These are phyloP conservation scores for Silurus meridionalis DNA, from an alignment of 2,113 vertebrate species.

Conservation along the genomic window DNA sequence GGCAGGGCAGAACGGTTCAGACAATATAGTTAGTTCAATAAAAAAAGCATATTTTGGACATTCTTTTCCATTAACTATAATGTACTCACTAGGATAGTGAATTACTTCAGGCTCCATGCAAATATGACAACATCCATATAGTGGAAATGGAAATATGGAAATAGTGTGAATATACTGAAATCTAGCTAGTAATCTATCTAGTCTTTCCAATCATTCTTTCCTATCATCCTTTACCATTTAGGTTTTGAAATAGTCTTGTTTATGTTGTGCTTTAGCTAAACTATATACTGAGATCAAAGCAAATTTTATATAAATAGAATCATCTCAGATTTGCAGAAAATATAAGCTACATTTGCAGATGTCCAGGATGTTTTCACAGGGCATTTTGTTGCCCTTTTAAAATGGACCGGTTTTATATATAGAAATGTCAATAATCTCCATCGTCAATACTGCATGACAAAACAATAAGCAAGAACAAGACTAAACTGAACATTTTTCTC, in stretches of 20 bases:
- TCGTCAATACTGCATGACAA: too few relatives aligned
- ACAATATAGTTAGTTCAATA: not conserved
- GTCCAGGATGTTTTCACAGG: too few relatives aligned
- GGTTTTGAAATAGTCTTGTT: too few relatives aligned
- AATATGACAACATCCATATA: not conserved
- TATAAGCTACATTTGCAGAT: too few relatives aligned
- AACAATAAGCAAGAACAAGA: not conserved
- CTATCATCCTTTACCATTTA: too few relatives aligned
- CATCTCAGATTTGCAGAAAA: too few relatives aligned
- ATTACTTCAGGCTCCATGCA: not conserved
- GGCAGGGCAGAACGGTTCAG: not conserved
- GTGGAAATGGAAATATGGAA: not conserved
- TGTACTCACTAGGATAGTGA: not conserved
- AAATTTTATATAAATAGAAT: too few relatives aligned
- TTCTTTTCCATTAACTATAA: not conserved
- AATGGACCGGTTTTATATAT: not conserved
- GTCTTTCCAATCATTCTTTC: not conserved
- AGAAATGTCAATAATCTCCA: not conserved
- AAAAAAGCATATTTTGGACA: not conserved
- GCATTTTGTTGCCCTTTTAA: too few relatives aligned
- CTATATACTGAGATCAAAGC: too few relatives aligned
- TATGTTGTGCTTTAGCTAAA: too few relatives aligned
- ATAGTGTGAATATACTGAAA: not conserved
- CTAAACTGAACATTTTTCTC: not conserved
- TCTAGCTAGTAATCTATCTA: not conserved